Base-by-base conservation (phyloP, 1,140 invertebrate genomes). In the Protaetia brevitarsis region DNA sequence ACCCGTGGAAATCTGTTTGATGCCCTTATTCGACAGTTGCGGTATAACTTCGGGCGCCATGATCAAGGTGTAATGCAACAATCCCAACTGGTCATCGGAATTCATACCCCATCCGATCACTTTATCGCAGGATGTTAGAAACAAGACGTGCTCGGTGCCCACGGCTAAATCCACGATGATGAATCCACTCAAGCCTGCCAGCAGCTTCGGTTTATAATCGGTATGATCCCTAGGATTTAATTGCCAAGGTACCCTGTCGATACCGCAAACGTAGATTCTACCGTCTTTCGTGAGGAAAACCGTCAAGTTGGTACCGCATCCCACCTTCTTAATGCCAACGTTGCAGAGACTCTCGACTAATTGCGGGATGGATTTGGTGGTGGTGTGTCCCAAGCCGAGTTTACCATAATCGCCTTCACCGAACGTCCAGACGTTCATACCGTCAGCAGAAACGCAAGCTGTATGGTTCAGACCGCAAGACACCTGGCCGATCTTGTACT, bases 351-450 rank as follows among this genome's bases (percentile, higher is more conserved):
- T 73, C 67, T 87, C 84, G 4, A 89, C 80, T 69, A 80, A 76
- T 73, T 85, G 79, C 10, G 84, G 84, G n/a, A 77, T 80, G 7
- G 82, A 79, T 67, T 84, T 85, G 23, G 83, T 81, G 8, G 79
- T 80, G 8, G 81, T 82, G 73, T 84, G 82, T 37, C 86, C 86
- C 26, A 86, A 76, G 6, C 86, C 87, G 26, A 88, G 76, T 76
- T 89, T 88, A 7, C 87, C 87, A 78, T 85, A 86, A 71, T 88
- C 87, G 3, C 86, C 86, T 78, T 89, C 87, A 2, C 88, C 88
- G 79, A 88, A 89, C 2, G 85, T 79, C 85, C 86, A 89, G 0
- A 87, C 85, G n/a, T 74, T 81, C 61, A 78, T 78, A 2, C 86
- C 85, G 73, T 87, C 85, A 8, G 72, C 65, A 7, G 84, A 85